Base-by-base conservation (phyloP, 2,888 invertebrate genomes). In the Camptogramma bilineatum region DNA sequence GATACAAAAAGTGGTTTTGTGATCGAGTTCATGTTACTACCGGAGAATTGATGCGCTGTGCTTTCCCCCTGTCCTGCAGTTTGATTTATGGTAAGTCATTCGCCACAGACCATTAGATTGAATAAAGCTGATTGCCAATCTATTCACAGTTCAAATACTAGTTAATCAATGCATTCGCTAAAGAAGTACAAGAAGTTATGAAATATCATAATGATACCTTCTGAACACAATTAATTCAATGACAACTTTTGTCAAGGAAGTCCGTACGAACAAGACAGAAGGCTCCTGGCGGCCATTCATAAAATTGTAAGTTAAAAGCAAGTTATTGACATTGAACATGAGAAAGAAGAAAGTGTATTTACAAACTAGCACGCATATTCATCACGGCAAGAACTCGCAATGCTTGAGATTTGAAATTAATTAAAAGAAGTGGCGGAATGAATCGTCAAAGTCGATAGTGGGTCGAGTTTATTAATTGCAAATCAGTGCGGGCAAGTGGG, bases 401-500 rank as follows among this genome's bases (percentile, higher is more conserved):
- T 83, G 77, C 83, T 80, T 78, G 34, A 79, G 77, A 86, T 84
- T 83, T 77, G 75, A 83, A 83, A 88, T 85, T 89, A 91, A 91
- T 91, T 88, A 88, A 84, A 79, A 75, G 70, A 72, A 79, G 74
- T 78, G 73, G 78, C 77, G 74, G 79, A 83, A 85, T 89, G 88
- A 90, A 82, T 89, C 83, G 85, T 82, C 78, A 75, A 77, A 75
- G 73, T 74, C 75, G 81, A 84, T 86, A 85, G 88, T 91, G 79
- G 91, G 91, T 91, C 91, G 88, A 75, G 79, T 84, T 86, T 87
- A 88, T 90, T 91, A 90, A 91, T 91, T 89, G 91, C 89, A 83
- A 89, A 90, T 88, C 85, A 82, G 81, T 84, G 82, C 82, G 83
- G 83, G 84, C 88, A 84, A 90, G 86, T 89, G 82, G 85, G 77